Evolutionary conservation across 2,113 vertebrate species (phyloP), one percentile per base, ranked within the genome.

Genomic region (Cercopithecus mona): DNA sequence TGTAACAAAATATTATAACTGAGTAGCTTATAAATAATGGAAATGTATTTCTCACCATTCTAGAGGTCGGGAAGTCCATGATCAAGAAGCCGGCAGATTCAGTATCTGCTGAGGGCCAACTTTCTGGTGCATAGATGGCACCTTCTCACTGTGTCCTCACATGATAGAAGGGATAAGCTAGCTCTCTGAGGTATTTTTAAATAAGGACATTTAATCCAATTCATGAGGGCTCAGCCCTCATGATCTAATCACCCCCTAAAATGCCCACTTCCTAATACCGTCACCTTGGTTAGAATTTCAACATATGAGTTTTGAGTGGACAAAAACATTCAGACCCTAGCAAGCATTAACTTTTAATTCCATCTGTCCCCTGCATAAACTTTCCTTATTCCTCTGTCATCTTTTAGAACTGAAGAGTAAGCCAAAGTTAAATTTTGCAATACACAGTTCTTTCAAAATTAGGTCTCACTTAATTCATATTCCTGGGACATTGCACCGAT

Each of bases 341-440:
- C 4, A 70, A 90, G 8, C 16, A 61, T 70, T 82, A 72, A 76
- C 38, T 91, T 45, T 87, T 85, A 5, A 13, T 73, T 30, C 38
- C 10, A 45, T 68, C 18, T 78, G 35, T 5, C 30, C 6, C 0
- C 48, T 88, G 30, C 12, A 80, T 3, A 38, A 2, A 43, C 12
- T 90, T 90, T 82, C 52, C 43, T 35, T 40, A 72, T 50, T 81
- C 13, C 7, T 87, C 64, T 81, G 38, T 64, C 61, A 57, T 43
- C 55, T 96, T 81, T 6, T 48, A 94, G 38, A 95, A 78, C 57
- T 89, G 89, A 61, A 92, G 76, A 48, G 2, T 85, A 96, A 96
- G 76, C 3, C 94, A 72, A n/a, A 97, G 35, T 96, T 96, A 94
- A 88, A 93, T 96, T 97, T 96, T 95, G 16, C 86, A 98, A 93